Conservation (phyloP, 1,140 invertebrate genomes). For the Telenomus remus region DNA sequence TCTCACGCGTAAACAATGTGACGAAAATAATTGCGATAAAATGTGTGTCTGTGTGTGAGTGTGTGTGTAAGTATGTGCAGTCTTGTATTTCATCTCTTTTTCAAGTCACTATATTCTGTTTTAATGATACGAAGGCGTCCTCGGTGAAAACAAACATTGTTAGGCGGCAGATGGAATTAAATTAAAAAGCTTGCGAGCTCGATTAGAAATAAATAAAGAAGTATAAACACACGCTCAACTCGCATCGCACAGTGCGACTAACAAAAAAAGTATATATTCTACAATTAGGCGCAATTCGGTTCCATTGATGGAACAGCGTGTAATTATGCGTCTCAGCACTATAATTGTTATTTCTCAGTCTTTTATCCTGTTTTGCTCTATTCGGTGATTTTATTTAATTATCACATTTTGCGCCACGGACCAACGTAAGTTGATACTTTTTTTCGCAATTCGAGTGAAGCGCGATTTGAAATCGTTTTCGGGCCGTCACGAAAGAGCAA, state of each 20-base stretch:
- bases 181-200: constrained; percentile 17
- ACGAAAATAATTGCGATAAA: constrained; percentile 49
- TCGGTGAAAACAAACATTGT: constrained; percentile 15
- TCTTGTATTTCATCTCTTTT: constrained; percentile 32
- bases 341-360: constrained; percentile 43
- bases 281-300: constrained; percentile 29
- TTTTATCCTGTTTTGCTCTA: constrained; percentile 28
- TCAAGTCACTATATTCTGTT: not conserved
- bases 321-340: constrained; percentile 28
- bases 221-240: constrained; percentile 1
- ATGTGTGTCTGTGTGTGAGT: constrained; percentile 24
- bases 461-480: too few relatives aligned
- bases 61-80: constrained; percentile 20
- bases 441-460: not conserved
- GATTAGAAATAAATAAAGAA: constrained; percentile 24
- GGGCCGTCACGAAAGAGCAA: constrained; percentile 1
- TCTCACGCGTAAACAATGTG: constrained; percentile 25
- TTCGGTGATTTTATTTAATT: constrained; percentile 15
- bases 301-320: constrained; percentile 24
- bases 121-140: constrained; percentile 1
- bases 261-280: constrained; percentile 22
- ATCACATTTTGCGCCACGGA: not conserved
- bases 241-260: constrained; percentile 18
- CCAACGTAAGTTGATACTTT: not conserved
- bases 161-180: constrained; percentile 14